These are phyloP conservation scores for Megathymus violae DNA, from an alignment of 1,140 invertebrate species.

Conservation along the genomic window DNA sequence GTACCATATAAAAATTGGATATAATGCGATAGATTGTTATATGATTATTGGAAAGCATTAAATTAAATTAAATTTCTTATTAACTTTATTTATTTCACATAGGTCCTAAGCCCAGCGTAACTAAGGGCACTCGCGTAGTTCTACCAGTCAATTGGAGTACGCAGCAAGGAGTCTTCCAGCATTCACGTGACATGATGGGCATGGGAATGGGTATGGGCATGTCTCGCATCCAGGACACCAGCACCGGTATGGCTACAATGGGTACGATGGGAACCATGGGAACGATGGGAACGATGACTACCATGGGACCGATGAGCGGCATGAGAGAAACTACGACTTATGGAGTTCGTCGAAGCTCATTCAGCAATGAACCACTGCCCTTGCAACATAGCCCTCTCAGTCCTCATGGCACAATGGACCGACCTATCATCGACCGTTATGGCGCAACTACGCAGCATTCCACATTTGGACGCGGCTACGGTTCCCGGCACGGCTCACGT, in stretches of 20 bases:
- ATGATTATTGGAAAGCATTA: no score
- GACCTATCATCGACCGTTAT: constrained; percentile 71
- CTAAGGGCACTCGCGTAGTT: constrained; percentile 86
- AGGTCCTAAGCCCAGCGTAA: constrained; percentile 87
- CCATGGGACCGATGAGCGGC: constrained; percentile 65
- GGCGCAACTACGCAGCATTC: constrained; percentile 66
- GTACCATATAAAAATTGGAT: not conserved
- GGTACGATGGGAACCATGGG: constrained; percentile 58
- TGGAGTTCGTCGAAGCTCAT: constrained; percentile 76
- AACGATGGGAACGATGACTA: constrained; percentile 60
- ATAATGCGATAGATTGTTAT: no score
- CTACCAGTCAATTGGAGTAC: constrained; percentile 83
- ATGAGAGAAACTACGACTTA: constrained; percentile 75
- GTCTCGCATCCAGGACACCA: constrained; percentile 67
- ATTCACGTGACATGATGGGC: constrained; percentile 75
- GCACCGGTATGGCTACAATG: constrained; percentile 52
- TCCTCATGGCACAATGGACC: constrained; percentile 73
- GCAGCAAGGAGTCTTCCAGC: constrained; percentile 75
- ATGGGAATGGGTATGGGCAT: constrained; percentile 67
- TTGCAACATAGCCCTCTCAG: constrained; percentile 78
- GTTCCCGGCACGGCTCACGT: constrained; percentile 69
- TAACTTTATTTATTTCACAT: constrained; percentile 24
- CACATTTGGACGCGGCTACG: constrained; percentile 65
- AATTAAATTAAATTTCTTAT: no score
- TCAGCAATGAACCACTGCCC: constrained; percentile 76